phyloP scores from a whole-genome alignment of 2,888 invertebrate species.

The Bruchidius siliquastri region DNA sequence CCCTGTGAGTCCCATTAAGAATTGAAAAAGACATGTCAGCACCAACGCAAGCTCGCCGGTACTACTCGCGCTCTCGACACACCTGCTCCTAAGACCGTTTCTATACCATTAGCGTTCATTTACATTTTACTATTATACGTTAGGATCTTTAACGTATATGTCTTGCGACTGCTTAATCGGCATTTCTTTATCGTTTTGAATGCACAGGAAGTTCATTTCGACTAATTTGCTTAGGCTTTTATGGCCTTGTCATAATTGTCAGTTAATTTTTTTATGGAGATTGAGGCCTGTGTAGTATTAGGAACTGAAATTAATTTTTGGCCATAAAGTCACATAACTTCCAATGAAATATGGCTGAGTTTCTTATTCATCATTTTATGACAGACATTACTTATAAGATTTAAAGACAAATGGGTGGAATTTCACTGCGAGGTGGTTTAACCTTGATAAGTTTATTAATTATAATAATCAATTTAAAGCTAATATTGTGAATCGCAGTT shows the following conservation, averaged over 20 bases:
- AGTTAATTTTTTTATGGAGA: background rate
- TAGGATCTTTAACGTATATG: background rate
- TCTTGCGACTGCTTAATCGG: background rate
- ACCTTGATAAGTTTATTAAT: no score
- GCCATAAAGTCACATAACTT: no score
- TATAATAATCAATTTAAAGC: no score
- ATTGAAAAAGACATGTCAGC: no score
- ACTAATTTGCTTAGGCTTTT: background rate
- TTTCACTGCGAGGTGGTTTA: no score
- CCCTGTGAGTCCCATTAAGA: no score
- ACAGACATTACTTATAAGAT: no score
- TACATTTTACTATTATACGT: background rate
- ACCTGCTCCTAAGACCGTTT: background rate
- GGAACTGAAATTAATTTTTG: no score
- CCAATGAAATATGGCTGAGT: no score
- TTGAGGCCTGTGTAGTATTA: background rate
- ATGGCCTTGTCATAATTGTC: background rate
- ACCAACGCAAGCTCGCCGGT: background rate
- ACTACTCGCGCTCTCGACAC: background rate
- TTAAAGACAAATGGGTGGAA: no score
- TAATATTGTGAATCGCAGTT: no score
- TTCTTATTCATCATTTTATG: no score
- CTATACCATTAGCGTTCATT: background rate
- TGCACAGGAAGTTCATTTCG: background rate
- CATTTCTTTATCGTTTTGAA: background rate